Base-by-base conservation (phyloP, 2,113 vertebrate species). In the Gallinago paraguaiae region DNA sequence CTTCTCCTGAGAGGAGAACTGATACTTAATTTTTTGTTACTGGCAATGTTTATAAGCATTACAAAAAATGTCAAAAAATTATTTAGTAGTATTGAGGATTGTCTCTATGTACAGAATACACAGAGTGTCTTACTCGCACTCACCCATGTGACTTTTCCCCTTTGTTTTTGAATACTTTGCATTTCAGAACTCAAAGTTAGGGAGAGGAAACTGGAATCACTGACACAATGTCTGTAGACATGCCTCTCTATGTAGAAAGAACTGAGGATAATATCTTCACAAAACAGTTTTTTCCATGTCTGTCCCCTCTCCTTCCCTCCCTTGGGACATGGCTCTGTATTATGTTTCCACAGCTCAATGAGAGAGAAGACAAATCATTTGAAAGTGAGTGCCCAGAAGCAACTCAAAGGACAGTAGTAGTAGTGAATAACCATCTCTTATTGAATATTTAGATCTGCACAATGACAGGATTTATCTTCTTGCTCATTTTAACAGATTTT, bases 401-500 rank as follows among this genome's bases (percentile, higher is more conserved):
- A 96, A 31, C 46, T 88, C 17, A 56, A 39, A 41, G 72, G 61
- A 68, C n/a, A 72, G 48, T 68, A 81, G 13, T 9, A 51, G 46
- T 50, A 64, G 69, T 88, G 31, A 86, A 33, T 68, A 86, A 65
- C 8, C 13, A 15, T 81, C n/a, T 80, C 17, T 86, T 18, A 30
- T 4, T 60, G n/a, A 63, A 11, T 83, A 64, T 88, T 77, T 85
- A 64, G 27, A 27, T 64, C 50, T 95, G 35, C 60, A 51, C 13
- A 56, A 25, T 95, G 31, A 86, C 23, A 31, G 70, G 9, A 33
- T 92, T 86, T 54, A 31, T 91, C 17, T 83, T 90, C 85, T 69
- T 22, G 65, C 14, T 80, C 15, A n/a, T 35, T 95, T 90, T 92
- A 41, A 96, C 91, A 99, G 99, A 99, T 99, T 97, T 99, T 99